Evolutionary conservation across 2,113 vertebrate species (phyloP).

Genomic region (Cyprinodon brontotheroides): DNA sequence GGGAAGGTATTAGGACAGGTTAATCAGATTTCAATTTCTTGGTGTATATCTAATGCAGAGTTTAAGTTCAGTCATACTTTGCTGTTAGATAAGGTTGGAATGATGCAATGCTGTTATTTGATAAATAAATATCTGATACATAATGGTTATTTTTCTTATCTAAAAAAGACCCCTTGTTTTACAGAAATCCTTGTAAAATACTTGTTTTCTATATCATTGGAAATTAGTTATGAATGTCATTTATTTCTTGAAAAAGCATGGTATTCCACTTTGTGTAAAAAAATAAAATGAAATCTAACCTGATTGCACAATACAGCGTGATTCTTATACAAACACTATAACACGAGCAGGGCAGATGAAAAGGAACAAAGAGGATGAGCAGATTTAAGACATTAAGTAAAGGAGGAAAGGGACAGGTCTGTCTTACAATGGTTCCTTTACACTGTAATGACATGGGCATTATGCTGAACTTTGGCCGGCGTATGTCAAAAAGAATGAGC

Average conservation of each 20-base stretch:
- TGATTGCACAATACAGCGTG: background rate
- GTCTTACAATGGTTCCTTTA: slow-evolving; percentile 58
- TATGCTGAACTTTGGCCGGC: slow-evolving; percentile 63
- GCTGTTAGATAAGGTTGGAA: background rate
- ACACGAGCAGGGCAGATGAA: background rate
- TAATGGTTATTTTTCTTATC: background rate
- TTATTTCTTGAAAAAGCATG: background rate
- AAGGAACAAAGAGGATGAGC: background rate
- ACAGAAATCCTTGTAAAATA: background rate
- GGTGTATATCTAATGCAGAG: no score
- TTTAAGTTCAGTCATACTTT: background rate
- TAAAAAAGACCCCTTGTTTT: background rate
- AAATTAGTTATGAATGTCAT: background rate
- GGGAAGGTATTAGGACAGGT: background rate
- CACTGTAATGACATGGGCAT: slow-evolving; percentile 68
- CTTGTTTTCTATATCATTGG: background rate
- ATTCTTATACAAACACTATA: background rate
- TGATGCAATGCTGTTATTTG: background rate
- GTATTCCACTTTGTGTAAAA: background rate
- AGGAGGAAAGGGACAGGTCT: slow-evolving; percentile 25
- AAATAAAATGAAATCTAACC: background rate
- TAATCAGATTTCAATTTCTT: background rate
- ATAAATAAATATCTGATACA: background rate
- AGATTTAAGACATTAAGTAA: slow-evolving; percentile 21
- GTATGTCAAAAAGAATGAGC: slow-evolving; percentile 53